Base-by-base conservation (phyloP, 2,113 vertebrate genomes). In the human region DNA sequence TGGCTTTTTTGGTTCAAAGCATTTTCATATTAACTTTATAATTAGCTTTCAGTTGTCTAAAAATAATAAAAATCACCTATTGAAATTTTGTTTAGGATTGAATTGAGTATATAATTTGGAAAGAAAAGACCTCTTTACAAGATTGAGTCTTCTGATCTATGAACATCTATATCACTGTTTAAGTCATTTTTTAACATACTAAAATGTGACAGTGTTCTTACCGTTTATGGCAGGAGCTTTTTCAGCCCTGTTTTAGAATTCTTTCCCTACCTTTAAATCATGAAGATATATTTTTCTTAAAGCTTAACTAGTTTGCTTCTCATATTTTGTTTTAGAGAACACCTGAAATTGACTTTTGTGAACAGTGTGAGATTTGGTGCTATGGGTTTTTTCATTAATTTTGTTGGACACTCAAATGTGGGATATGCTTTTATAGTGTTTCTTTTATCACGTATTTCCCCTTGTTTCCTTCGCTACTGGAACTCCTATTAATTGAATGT, bases 21-120 rank as follows among this genome's bases (percentile, higher is more conserved):
- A 73, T 81, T 92, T 75, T 38, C 66, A 55, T 88, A 48, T 66
- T 64, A 75, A 82, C 30, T 92, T 95, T 38, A 70, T 72, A 95
- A 57, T 64, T 66, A 61, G 12, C 30, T 82, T 92, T 88, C 68
- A 66, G 59, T 17, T 72, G 64, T 88, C 61, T 52, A 30, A 80
- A 61, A 90, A 70, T n/a, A 52, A 38, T 59, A 89, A 52, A 30
- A 88, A 45, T 18, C 82, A 45, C 13, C 6, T 59, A 45, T 38
- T 66, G n/a, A 30, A n/a, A 79, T 79, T 85, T 75, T 86, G 50
- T 80, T 43, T 86, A 38, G 61, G 61, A 80, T 27, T 72, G 40
- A 95, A 90, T 40, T 76, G 22, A 5, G 0, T 48, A 50, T 10
- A 61, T 78, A 85, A 86, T 87, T 72, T 80, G 35, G n/a, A 66